Evolutionary conservation across 1,140 invertebrate species (phyloP).

Genomic region (Pomacea maculata): DNA sequence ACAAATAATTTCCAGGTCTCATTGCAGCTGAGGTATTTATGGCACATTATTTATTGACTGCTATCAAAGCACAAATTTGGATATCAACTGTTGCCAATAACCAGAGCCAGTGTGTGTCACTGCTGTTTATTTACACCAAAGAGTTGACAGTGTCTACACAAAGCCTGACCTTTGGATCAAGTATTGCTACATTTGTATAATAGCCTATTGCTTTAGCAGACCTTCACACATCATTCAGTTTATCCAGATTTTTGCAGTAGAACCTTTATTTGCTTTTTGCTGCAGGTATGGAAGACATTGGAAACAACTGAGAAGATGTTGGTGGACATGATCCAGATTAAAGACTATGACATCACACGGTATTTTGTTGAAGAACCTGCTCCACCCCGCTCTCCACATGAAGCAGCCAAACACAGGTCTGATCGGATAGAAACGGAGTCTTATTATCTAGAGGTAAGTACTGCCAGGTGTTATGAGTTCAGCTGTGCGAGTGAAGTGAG

Average conservation of each 20-base stretch:
- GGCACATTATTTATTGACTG: too few species aligned
- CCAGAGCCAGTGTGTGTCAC: too few species aligned
- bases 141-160: too few species aligned
- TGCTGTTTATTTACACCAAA: too few species aligned
- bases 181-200: too few species aligned
- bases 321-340: conserved; percentile 82
- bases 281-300: conserved; percentile 85
- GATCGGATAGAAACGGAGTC: conserved; percentile 88
- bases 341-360: conserved; percentile 80
- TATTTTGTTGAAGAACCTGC: conserved; percentile 72
- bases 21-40: too few species aligned
- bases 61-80: too few species aligned
- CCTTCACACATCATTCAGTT: neutral
- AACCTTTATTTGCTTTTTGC: conserved; percentile 19
- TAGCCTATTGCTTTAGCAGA: neutral
- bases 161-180: too few species aligned
- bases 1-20: too few species aligned
- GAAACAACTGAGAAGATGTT: conserved; percentile 91
- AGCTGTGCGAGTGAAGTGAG: too few species aligned
- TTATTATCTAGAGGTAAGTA: conserved; percentile 83
- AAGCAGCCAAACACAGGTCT: conserved; percentile 72
- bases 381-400: conserved; percentile 56
- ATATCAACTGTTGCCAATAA: too few species aligned
- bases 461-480: neutral
- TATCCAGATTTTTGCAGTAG: neutral